Percentiles rank a stretch among this genome's conserved stretches.
Conservation (phyloP, 1,140 invertebrate species). For the Heterodera schachtii region DNA sequence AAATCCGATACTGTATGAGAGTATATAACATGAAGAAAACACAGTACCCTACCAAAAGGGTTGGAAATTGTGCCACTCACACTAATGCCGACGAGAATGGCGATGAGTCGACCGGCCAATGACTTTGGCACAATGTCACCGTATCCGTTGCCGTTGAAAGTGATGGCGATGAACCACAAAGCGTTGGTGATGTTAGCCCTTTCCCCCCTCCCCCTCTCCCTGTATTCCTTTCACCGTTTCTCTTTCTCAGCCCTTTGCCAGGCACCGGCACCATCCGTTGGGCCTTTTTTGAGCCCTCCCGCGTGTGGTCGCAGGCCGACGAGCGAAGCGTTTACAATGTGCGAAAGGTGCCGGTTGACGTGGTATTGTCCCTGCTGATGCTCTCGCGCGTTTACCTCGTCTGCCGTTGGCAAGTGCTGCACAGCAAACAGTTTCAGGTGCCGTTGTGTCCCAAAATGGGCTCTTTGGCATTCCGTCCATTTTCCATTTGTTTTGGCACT, state of each 20-base stretch:
- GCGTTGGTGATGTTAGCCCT: conserved; percentile 51
- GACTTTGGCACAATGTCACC: conserved; percentile 99
- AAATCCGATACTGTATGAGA: too few species aligned
- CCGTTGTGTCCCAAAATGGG: background rate
- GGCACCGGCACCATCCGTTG: conserved; percentile 39
- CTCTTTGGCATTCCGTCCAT: background rate
- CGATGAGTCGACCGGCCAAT: conserved; percentile 95
- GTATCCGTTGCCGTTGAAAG: conserved; percentile 61
- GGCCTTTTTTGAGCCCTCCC: conserved; percentile 50
- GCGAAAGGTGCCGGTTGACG: conserved; percentile 71
- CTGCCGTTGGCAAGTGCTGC: conserved; percentile 96
- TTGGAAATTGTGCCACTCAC: conserved; percentile 69
- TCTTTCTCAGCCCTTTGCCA: conserved; percentile 28
- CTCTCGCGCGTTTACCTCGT: conserved; percentile 98
- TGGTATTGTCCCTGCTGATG: conserved; percentile 96
- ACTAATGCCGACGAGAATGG: conserved; percentile 97
- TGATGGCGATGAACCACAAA: conserved; percentile 63
- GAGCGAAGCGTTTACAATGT: conserved; percentile 33
- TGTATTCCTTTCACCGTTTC: too few species aligned
- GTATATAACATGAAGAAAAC: too few species aligned
- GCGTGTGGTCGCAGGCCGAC: conserved; percentile 14
- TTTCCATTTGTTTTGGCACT: too few species aligned
- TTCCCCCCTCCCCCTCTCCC: background rate
- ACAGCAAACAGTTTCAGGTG: conserved; percentile 88
- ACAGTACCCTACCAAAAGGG: too few species aligned